Base-by-base conservation (phyloP, 2,888 invertebrate genomes). In the Penaeus monodon region DNA sequence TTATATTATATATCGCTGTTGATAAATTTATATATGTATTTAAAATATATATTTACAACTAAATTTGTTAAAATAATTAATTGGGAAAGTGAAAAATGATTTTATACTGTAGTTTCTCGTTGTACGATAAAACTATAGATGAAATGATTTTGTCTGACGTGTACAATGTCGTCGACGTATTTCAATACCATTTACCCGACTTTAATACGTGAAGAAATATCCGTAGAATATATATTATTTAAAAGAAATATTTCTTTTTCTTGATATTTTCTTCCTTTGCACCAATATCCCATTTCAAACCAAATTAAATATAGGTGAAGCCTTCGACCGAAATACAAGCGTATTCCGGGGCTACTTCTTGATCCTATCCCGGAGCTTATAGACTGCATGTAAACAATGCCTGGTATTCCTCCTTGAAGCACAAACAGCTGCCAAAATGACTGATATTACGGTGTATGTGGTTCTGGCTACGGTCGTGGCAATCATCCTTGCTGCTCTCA, bases 391-490 rank as follows among this genome's bases (percentile, higher is more conserved):
- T 57, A 57, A 57, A 57, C 57, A 57, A 57, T 57, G 57, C 10
- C 57, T 57, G 57, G 57, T 57, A 20, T 57, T 57, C 57, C 57
- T 57, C 57, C 57, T 57, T 20, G 57, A 57, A 57, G 57, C 14
- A 57, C 14, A 0, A 57, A 17, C 57, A 57, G 10, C 14, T 57
- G 64, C 33, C 20, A 68, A 68, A 1, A 84, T 84, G 84, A n/a
- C 57, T 12, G 68, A 77, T 2, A 7, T 84, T 10, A 44, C 68
- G 12, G 7, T 84, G 2, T 84, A 84, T 57, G 44, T 66, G n/a
- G 66, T 24, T n/a, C 33, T 84, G 8, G 70, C 78, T 14, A 20
- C 68, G 27, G 29, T 84, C 1, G 78, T 77, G 29, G 84, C 68
- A 6, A 29, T 70, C 29, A 20, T 84, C 24, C 33, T 84, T 12